Evolutionary conservation across 92 coral and sea anemone genomes (phyloP).

Genomic region (Parazoanthus swiftii): DNA sequence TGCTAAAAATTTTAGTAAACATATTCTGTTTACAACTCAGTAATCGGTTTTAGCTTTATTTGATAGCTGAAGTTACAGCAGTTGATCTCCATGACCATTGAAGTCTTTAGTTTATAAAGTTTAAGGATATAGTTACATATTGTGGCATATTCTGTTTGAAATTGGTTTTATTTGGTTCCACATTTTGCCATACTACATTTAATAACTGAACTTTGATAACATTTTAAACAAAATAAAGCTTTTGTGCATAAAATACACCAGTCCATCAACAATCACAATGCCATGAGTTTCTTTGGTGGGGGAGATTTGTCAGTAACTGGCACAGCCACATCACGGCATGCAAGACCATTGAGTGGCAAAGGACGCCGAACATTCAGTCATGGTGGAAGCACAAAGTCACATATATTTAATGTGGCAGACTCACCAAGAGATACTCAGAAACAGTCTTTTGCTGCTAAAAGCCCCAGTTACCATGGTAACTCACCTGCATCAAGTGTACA

Average conservation of each 20-base stretch:
- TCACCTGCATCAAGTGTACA: slow-evolving; percentile 48
- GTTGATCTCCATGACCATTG: too few species aligned
- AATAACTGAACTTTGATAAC: neutral
- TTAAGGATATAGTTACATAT: too few species aligned
- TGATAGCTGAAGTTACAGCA: too few species aligned
- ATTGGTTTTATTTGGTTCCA: neutral
- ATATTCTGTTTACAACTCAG: too few species aligned
- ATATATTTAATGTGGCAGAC: slow-evolving; percentile 84
- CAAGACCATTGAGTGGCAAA: slow-evolving; percentile 85
- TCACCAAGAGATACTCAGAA: slow-evolving; percentile 56
- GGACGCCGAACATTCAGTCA: slow-evolving; percentile 63
- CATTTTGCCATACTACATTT: neutral
- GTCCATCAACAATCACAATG: neutral
- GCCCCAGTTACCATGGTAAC: slow-evolving; percentile 45
- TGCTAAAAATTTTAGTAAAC: too few species aligned
- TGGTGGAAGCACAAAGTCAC: slow-evolving; percentile 78
- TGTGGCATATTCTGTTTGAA: too few species aligned
- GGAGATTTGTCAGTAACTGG: slow-evolving; percentile 86
- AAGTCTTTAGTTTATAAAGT: too few species aligned
- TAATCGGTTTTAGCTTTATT: too few species aligned
- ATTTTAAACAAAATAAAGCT: neutral
- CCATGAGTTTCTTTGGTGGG: slow-evolving; percentile 42
- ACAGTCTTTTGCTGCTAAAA: neutral
- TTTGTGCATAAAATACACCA: neutral
- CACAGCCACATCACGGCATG: slow-evolving; percentile 76